A percentile compares a stretch with the other conserved stretches of the same genome.
These are phyloP conservation scores for Alethe castanea DNA, from an alignment of 2,113 vertebrate species.

Conservation along the genomic window DNA sequence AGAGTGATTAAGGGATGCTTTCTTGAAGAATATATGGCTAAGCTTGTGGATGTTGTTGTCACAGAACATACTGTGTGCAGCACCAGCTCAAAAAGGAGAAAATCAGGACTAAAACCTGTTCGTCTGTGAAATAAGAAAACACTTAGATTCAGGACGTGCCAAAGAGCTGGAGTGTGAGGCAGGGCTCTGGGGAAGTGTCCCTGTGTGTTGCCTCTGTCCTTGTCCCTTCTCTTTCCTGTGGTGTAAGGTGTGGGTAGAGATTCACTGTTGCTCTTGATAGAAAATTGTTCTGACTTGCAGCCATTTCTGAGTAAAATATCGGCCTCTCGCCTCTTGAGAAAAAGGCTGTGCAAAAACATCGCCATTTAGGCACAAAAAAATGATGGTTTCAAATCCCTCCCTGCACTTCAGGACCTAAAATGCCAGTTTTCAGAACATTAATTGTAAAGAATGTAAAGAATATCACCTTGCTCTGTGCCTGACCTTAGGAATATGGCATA, in stretches of 20 bases:
- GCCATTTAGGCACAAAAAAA: not conserved
- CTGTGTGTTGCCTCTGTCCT: not conserved
- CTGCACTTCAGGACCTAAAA: not conserved
- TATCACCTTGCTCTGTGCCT: not conserved
- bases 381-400: not conserved
- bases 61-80: not conserved
- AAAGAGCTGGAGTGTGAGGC: not conserved
- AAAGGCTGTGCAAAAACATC: not conserved
- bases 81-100: not conserved
- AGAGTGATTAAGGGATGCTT: not conserved
- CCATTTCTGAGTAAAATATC: not conserved
- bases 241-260: not conserved
- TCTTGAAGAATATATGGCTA: not conserved
- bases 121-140: not conserved
- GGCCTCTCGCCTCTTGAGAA: not conserved
- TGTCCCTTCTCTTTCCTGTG: not conserved
- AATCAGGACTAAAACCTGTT: not conserved
- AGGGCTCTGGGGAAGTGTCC: not conserved
- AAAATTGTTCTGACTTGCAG: not conserved
- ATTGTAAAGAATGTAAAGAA: not conserved
- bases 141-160: not conserved
- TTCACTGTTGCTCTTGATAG: not conserved
- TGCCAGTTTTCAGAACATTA: conserved; percentile 1
- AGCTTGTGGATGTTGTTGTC: not conserved
- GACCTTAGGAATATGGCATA: not conserved